A percentile compares a stretch with the other conserved stretches of the same genome.
Conservation (phyloP, 2,797 vertebrate genomes). For the Acanthurus lineatus region DNA sequence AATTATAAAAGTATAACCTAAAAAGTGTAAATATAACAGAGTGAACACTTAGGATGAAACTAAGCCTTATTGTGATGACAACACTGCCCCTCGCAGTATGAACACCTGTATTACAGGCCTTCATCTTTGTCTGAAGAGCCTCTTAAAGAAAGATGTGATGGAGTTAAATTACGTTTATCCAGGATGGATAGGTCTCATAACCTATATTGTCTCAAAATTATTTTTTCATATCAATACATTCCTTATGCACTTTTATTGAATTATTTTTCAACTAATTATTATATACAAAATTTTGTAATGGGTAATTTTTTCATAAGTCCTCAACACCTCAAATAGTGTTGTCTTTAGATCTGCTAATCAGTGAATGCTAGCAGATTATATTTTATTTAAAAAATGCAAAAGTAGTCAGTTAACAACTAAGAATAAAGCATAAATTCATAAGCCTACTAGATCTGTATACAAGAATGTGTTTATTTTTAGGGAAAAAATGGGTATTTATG, state of each 20-base stretch:
- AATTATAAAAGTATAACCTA: no score
- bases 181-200: neutral
- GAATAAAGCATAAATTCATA: neutral
- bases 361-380: neutral
- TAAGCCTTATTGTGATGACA: neutral
- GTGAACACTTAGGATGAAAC: no score
- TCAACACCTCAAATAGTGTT: neutral
- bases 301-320: neutral
- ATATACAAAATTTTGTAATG: neutral
- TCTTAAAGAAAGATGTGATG: neutral
- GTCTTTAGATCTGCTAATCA: neutral
- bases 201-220: neutral
- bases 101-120: conserved; percentile 2
- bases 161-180: neutral
- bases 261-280: neutral
- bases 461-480: neutral
- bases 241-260: neutral
- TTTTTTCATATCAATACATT: neutral
- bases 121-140: neutral
- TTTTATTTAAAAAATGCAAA: neutral
- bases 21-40: no score
- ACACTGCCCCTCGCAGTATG: neutral
- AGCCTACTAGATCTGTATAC: neutral
- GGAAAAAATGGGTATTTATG: no score
- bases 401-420: neutral